A percentile compares a stretch with the other conserved stretches of the same genome.
Evolutionary conservation across 2,888 invertebrate species (phyloP).

Genomic region (Drosophila rellima): DNA sequence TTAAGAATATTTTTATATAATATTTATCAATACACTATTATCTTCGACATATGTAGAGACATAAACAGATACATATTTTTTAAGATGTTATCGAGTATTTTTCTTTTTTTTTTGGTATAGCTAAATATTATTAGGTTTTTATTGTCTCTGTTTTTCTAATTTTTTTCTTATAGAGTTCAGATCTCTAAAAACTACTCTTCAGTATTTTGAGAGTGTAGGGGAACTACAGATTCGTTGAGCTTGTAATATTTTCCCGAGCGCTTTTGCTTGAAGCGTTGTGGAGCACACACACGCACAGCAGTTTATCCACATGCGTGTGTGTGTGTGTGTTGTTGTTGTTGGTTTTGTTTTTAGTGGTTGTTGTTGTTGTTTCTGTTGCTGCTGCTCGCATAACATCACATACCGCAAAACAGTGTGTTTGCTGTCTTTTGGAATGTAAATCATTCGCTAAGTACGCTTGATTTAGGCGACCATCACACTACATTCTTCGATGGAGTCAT

Average conservation of each 20-base stretch:
- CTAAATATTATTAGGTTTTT: too few species aligned
- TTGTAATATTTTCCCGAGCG: conserved; percentile 16
- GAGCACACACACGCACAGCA: conserved; percentile 41
- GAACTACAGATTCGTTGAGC: conserved; percentile 40
- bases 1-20: too few species aligned
- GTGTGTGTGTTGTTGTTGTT: conserved; percentile 23
- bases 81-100: too few species aligned
- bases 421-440: conserved; percentile 85
- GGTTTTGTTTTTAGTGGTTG: conserved; percentile 40
- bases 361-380: conserved; percentile 39
- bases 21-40: too few species aligned
- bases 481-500: conserved; percentile 74
- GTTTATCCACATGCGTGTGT: conserved; percentile 9
- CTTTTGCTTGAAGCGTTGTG: conserved; percentile 58
- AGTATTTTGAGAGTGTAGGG: conserved; percentile 48
- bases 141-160: too few species aligned
- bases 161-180: too few species aligned
- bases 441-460: conserved; percentile 85
- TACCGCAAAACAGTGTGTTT: conserved; percentile 84
- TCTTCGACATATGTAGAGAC: too few species aligned
- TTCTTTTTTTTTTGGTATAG: too few species aligned
- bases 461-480: conserved; percentile 84
- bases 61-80: too few species aligned
- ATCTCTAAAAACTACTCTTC: too few species aligned
- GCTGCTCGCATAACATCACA: conserved; percentile 84